Evolutionary conservation across 2,797 vertebrate genomes (phyloP).

Genomic region (Holocentrus rufus): DNA sequence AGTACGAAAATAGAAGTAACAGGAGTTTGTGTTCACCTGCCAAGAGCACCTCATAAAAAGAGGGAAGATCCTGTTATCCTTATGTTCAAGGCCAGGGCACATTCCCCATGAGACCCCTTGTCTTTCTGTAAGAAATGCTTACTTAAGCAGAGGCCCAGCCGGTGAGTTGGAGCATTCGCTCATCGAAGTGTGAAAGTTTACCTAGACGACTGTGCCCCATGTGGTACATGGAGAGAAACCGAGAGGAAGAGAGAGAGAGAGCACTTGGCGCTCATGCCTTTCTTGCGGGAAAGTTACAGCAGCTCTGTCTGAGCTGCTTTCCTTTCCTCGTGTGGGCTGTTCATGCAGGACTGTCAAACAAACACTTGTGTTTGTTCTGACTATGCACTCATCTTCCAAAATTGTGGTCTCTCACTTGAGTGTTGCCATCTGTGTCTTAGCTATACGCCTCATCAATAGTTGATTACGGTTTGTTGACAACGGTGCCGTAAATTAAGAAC

Average conservation of each 20-base stretch:
- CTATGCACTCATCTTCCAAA: constrained; percentile 51
- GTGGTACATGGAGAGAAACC: constrained; percentile 34
- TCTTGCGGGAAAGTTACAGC: constrained; percentile 54
- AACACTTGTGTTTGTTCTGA: constrained; percentile 58
- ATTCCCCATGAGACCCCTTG: constrained; percentile 54
- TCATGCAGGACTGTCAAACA: constrained; percentile 62
- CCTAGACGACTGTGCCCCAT: constrained; percentile 58
- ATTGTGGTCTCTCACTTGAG: constrained; percentile 23
- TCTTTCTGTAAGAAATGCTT: constrained; percentile 57
- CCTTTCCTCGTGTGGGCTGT: constrained; percentile 57
- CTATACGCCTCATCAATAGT: constrained; percentile 7
- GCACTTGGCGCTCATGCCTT: constrained; percentile 42
- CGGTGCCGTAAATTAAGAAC: constrained; percentile 6
- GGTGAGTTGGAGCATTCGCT: constrained; percentile 54
- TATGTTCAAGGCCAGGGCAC: constrained; percentile 32
- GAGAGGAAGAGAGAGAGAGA: constrained; percentile 20
- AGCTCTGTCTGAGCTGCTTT: constrained; percentile 58
- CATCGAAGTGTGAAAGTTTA: constrained; percentile 76
- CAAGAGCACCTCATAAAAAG: constrained; percentile 34
- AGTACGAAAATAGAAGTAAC: constrained; percentile 44
- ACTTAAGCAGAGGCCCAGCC: constrained; percentile 45
- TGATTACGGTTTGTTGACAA: constrained; percentile 4
- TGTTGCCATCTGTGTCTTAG: constrained; percentile 17
- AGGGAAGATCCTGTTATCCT: constrained; percentile 56
- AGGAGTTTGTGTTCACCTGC: constrained; percentile 28